Percentiles rank a stretch among this genome's conserved stretches.
Conservation (phyloP, 1,140 invertebrate species). For the Lutraria rhynchaena region DNA sequence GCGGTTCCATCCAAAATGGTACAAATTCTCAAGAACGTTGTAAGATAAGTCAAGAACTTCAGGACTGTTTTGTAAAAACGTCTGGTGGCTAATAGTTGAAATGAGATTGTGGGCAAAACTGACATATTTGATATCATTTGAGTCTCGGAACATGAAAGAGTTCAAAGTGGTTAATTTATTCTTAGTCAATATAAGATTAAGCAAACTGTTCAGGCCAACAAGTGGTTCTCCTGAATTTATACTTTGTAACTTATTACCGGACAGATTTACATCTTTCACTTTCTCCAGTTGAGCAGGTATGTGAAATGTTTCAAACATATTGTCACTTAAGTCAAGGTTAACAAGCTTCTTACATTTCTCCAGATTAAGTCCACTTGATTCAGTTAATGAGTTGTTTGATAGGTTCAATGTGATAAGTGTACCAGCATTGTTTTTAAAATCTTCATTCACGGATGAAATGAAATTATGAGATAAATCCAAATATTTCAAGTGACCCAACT, state of each 20-base stretch:
- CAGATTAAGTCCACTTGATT: constrained; percentile 30
- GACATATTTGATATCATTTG: constrained; percentile 19
- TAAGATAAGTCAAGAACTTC: constrained; percentile 38
- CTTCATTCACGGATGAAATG: constrained; percentile 19
- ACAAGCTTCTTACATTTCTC: constrained; percentile 16
- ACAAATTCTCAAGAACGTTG: constrained; percentile 14
- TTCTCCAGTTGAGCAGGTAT: constrained; percentile 15
- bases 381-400: constrained; percentile 29
- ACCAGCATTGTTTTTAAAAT: constrained; percentile 44
- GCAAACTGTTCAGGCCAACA: constrained; percentile 15
- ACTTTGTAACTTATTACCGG: constrained; percentile 4
- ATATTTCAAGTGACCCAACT: constrained; percentile 12
- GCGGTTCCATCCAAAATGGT: constrained; percentile 53
- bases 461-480: constrained; percentile 45
- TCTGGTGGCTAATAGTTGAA: constrained; percentile 17
- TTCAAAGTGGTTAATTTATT: constrained; percentile 42
- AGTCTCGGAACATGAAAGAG: constrained; percentile 48
- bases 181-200: constrained; percentile 1
- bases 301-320: constrained; percentile 37
- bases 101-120: constrained; percentile 43
- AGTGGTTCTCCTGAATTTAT: constrained; percentile 42
- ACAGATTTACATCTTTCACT: constrained; percentile 7
- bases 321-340: constrained; percentile 37
- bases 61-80: constrained; percentile 52
- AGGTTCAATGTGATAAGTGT: constrained; percentile 27